These are phyloP conservation scores for Agrochola lychnidis DNA, from an alignment of 2,888 invertebrate genomes.

Conservation along the genomic window DNA sequence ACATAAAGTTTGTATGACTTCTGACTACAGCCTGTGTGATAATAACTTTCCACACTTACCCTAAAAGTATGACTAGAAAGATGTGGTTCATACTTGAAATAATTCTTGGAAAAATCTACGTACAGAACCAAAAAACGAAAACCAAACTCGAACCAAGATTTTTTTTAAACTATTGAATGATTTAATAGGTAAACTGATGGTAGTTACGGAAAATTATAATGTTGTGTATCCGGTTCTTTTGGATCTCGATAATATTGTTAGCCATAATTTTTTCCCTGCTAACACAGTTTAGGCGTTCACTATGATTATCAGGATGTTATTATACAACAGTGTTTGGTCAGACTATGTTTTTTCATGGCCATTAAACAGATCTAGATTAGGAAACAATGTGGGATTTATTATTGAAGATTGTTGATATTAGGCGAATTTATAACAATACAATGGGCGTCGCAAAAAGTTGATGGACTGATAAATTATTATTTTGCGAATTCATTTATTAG, in stretches of 20 bases:
- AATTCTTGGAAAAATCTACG: background rate
- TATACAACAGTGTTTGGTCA: slow-evolving; percentile 53
- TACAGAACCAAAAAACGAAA: slow-evolving; percentile 33
- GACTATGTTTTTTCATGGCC: slow-evolving; percentile 43
- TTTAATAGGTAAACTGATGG: slow-evolving; percentile 74
- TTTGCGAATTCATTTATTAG: slow-evolving; percentile 10
- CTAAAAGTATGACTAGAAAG: background rate
- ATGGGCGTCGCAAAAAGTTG: slow-evolving; percentile 37
- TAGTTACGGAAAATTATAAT: slow-evolving; percentile 73
- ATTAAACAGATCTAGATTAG: slow-evolving; percentile 57
- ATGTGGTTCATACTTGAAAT: background rate
- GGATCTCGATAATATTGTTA: slow-evolving; percentile 73
- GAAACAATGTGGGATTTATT: slow-evolving; percentile 53
- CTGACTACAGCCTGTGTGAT: background rate
- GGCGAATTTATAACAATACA: slow-evolving; percentile 22
- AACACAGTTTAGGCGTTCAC: slow-evolving; percentile 62
- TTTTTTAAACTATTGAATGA: slow-evolving; percentile 71
- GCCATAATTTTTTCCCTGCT: slow-evolving; percentile 48
- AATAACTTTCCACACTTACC: background rate
- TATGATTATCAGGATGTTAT: slow-evolving; percentile 63
- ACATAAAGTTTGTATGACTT: background rate
- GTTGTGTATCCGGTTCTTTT: slow-evolving; percentile 72
- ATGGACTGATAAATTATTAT: slow-evolving; percentile 23
- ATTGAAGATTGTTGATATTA: slow-evolving; percentile 28
- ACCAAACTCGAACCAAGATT: background rate